phyloP scores from a whole-genome alignment of 2,113 vertebrate species.

The Hyperopisus bebe region DNA sequence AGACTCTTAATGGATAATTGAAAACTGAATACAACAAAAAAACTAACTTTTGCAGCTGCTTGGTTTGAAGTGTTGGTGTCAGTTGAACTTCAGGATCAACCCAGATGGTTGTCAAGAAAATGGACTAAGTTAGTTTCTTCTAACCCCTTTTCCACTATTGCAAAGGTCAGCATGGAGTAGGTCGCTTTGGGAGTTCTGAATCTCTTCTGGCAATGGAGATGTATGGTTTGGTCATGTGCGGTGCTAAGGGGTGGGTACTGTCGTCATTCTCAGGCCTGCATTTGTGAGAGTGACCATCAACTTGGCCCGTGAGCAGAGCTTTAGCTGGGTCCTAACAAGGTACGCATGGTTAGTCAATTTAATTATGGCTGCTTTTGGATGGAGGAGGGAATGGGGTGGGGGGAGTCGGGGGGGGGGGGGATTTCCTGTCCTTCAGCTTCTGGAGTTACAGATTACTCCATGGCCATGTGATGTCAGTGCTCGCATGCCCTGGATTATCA shows the following conservation, averaged over 20 bases:
- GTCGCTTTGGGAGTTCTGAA: not conserved
- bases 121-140: not conserved
- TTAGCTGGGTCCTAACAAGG: constrained; percentile 44
- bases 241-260: constrained; percentile 35
- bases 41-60: not conserved
- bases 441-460: constrained; percentile 18
- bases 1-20: not conserved
- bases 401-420: not conserved
- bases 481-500: not conserved
- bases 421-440: not conserved
- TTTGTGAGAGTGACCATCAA: constrained; percentile 59
- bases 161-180: not conserved
- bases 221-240: constrained; percentile 38
- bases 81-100: not conserved
- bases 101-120: not conserved
- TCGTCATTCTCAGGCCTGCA: constrained; percentile 36
- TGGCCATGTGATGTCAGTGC: not conserved
- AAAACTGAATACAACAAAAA: not conserved
- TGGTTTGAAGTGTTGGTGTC: not conserved
- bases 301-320: constrained; percentile 36
- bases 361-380: constrained; percentile 53
- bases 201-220: constrained; percentile 36
- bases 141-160: not conserved
- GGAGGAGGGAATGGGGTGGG: not conserved
- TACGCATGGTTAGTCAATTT: constrained; percentile 61